Evolutionary conservation across 2,113 vertebrate genomes (phyloP), one percentile per base, ranked within the genome.

Genomic region (Shinisaurus crocodilurus): DNA sequence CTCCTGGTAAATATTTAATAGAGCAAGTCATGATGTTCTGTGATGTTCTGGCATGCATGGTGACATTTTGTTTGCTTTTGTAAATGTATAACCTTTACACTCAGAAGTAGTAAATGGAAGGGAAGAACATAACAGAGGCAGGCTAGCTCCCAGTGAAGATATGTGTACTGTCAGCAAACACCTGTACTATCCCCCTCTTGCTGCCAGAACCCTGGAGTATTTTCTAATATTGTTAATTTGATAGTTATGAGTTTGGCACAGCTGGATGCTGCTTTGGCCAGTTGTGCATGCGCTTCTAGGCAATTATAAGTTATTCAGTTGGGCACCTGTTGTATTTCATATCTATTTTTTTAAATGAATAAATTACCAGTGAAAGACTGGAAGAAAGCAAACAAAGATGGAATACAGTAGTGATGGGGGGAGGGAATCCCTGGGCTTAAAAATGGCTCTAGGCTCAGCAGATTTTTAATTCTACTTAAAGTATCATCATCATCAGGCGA

Each of bases 1-100:
- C 29, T 2, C 15, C 82, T 85, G 67, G 94, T 86, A 95, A 96
- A 95, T 95, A 96, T 96, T 96, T 96, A 95, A 95, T 5, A 93
- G 89, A 37, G 84, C 90, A 92, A 93, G 87, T 27, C 90, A 25
- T 65, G 89, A n/a, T 0, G 0, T 50, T 32, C 23, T 29, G 0
- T 63, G 81, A 0, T 77, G 87, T 85, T 92, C n/a, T n/a, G n/a
- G n/a, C n/a, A n/a, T n/a, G n/a, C n/a, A n/a, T n/a, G n/a, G 89
- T 93, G 92, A 90, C 91, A 37, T 93, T 92, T 3, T 0, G 81
- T 94, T 91, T 37, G 0, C 91, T 90, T 20, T 0, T 54, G 85
- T 37, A 88, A 91, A 90, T 70, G 54, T n/a, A 84, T 88, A 92
- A 93, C 91, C 90, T 95, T 60, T 95, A 63, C 92, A 94, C 90